phyloP scores from a whole-genome alignment of 2,797 vertebrate species.

The Avahi laniger region DNA sequence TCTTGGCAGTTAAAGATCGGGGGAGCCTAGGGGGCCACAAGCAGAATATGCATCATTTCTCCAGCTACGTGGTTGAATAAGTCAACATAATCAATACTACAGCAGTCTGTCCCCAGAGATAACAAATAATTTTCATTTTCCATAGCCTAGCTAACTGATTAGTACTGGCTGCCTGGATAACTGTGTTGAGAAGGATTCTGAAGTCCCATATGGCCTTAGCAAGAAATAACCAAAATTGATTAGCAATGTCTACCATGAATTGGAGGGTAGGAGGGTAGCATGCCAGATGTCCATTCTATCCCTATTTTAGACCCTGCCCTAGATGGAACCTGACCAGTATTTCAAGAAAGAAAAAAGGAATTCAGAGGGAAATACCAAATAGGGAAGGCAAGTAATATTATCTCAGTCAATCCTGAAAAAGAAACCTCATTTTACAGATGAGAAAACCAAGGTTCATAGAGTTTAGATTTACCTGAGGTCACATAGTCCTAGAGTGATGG shows the following conservation, averaged over 20 bases:
- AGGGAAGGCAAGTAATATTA: not conserved
- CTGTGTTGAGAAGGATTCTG: constrained; percentile 46
- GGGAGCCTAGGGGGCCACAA: constrained; percentile 22
- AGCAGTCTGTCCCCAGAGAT: constrained; percentile 11
- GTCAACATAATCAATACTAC: constrained; percentile 39
- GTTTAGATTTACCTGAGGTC: not conserved
- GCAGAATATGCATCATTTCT: constrained; percentile 22
- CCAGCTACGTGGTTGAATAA: not conserved
- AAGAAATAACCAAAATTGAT: constrained; percentile 49
- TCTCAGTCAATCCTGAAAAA: constrained; percentile 16
- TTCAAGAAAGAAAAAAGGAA: not conserved
- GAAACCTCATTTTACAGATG: not conserved
- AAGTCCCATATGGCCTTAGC: not conserved
- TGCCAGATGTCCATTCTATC: not conserved
- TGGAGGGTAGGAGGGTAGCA: not conserved
- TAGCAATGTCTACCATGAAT: not conserved
- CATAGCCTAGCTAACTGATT: not conserved
- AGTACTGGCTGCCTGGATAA: constrained; percentile 2
- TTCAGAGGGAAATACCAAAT: not conserved
- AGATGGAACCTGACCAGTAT: not conserved
- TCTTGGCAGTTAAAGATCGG: constrained; percentile 46
- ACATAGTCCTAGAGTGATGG: not conserved
- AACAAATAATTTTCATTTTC: constrained; percentile 40
- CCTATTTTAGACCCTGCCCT: not conserved
- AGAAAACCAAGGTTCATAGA: constrained; percentile 39